A percentile compares a stretch with the other conserved stretches of the same genome.
phyloP scores from a whole-genome alignment of 2,797 vertebrate species.

The Pagetopsis macropterus region DNA sequence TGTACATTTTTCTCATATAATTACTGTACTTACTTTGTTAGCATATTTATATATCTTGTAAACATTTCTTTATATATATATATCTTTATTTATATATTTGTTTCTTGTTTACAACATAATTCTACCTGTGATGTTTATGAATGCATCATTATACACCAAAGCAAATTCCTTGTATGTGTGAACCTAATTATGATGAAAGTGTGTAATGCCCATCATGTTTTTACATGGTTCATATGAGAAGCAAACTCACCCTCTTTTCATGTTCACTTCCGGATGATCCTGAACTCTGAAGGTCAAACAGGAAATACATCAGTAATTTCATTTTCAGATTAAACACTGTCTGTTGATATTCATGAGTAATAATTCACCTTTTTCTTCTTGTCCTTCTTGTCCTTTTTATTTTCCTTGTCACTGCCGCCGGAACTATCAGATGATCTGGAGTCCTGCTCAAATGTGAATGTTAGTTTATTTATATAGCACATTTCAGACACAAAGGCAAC shows the following conservation, averaged over 20 bases:
- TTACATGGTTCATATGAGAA: not conserved
- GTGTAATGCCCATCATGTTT: not conserved
- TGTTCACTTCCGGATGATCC: slow-evolving; percentile 35
- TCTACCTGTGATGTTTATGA: no score
- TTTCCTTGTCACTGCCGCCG: slow-evolving; percentile 53
- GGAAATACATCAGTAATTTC: not conserved
- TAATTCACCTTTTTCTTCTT: slow-evolving; percentile 52
- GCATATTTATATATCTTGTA: no score
- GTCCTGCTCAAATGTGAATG: slow-evolving; percentile 50
- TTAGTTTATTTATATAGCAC: no score
- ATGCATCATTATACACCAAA: no score
- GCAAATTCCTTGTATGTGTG: no score
- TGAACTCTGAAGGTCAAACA: slow-evolving; percentile 30
- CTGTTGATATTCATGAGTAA: not conserved
- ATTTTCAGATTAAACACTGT: not conserved
- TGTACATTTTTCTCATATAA: no score
- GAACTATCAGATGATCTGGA: slow-evolving; percentile 39
- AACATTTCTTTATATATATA: no score
- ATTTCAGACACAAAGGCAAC: no score
- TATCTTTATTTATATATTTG: no score
- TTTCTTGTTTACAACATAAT: no score
- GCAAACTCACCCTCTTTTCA: slow-evolving; percentile 43
- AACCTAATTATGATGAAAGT: no score
- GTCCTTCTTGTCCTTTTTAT: slow-evolving; percentile 54
- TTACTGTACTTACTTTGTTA: no score